Evolutionary conservation across 2,113 vertebrate genomes (phyloP).

Genomic region (Pristiophorus japonicus): DNA sequence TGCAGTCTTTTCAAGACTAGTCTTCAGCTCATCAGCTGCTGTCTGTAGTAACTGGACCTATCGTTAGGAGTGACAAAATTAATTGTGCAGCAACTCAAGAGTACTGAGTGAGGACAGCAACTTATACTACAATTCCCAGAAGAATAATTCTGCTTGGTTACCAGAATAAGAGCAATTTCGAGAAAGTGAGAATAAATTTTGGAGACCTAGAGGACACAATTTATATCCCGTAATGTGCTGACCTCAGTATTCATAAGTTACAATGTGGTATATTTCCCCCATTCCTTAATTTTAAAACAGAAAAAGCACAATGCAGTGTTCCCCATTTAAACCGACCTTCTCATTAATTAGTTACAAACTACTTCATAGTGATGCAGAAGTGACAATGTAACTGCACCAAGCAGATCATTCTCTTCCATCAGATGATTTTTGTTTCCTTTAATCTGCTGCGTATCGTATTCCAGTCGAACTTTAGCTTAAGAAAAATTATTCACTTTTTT

Average conservation of each 20-base stretch:
- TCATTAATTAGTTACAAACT: neutral
- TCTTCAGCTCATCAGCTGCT: slow-evolving; percentile 57
- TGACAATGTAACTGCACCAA: neutral
- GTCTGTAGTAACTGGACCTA: slow-evolving; percentile 64
- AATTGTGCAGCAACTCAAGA: neutral
- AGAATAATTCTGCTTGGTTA: neutral
- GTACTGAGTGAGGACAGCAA: neutral
- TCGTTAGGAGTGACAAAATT: slow-evolving; percentile 35
- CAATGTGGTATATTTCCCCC: neutral
- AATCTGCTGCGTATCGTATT: neutral
- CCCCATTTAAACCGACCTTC: neutral
- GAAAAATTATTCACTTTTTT: neutral
- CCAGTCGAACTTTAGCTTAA: neutral
- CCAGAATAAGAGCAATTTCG: neutral
- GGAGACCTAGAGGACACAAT: neutral
- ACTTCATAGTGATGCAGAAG: neutral
- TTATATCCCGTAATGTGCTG: neutral
- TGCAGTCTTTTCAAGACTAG: slow-evolving; percentile 53
- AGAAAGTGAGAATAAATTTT: neutral
- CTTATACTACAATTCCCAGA: neutral
- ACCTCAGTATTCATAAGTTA: neutral
- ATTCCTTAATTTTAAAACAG: neutral
- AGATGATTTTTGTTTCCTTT: neutral
- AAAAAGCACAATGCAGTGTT: neutral
- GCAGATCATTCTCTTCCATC: neutral